These are phyloP conservation scores for Bos javanicus DNA, from an alignment of 2,113 vertebrate genomes.

Conservation along the genomic window DNA sequence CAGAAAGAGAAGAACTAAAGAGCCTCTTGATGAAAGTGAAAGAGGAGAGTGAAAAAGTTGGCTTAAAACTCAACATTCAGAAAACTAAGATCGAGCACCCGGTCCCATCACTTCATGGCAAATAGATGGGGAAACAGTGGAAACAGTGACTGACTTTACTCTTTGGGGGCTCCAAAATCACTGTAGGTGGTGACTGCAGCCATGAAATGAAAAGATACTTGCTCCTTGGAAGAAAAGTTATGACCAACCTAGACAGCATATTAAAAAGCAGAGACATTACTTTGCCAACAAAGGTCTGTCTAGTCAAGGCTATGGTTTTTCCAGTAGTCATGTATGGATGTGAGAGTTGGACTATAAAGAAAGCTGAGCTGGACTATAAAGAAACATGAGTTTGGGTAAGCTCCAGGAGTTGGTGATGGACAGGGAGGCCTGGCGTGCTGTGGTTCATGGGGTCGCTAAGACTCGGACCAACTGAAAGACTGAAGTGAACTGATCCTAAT, in stretches of 20 bases:
- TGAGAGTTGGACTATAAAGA: neutral
- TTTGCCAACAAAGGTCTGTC: neutral
- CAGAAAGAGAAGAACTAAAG: neutral
- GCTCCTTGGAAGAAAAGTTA: neutral
- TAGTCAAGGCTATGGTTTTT: neutral
- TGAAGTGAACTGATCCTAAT: neutral
- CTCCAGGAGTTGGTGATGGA: neutral
- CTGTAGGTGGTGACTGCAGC: neutral
- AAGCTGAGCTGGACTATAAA: neutral
- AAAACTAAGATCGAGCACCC: neutral
- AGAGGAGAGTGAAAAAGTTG: neutral
- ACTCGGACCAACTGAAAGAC: rapidly evolving
- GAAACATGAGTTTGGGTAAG: neutral
- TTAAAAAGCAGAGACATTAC: neutral
- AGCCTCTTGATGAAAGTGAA: neutral
- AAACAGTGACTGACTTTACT: neutral
- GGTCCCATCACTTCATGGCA: neutral
- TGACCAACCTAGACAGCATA: neutral
- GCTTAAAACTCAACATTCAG: neutral
- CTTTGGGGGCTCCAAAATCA: neutral
- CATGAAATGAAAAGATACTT: neutral
- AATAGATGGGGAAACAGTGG: neutral
- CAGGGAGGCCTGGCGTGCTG: neutral
- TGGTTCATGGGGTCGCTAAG: rapidly evolving
- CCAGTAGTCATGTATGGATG: neutral